phyloP scores from a whole-genome alignment of 2,797 vertebrate species.

The Lagocephalus sceleratus region DNA sequence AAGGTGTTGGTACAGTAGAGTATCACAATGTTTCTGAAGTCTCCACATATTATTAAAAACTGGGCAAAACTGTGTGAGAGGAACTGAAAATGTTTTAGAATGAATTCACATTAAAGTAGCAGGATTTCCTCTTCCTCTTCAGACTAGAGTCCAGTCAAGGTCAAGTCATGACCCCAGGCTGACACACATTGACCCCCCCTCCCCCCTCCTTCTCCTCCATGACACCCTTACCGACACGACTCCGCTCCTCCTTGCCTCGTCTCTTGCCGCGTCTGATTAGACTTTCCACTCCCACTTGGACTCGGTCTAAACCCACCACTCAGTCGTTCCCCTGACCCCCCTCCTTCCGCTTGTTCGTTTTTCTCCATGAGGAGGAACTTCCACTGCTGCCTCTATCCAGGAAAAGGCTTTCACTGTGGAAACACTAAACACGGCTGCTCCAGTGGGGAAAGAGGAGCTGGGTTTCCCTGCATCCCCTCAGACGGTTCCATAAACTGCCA shows the following conservation, averaged over 20 bases:
- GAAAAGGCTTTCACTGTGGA: conserved; percentile 73
- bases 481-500: background rate
- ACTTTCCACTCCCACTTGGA: conserved; percentile 38
- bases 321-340: conserved; percentile 59
- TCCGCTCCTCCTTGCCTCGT: conserved; percentile 24
- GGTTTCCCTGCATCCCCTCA: conserved; percentile 9
- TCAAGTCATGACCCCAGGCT: conserved; percentile 40
- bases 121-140: conserved; percentile 8
- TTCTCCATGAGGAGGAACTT: conserved; percentile 68
- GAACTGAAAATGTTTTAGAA: too few relatives aligned
- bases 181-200: conserved; percentile 22
- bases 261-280: conserved; percentile 15
- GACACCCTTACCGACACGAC: background rate
- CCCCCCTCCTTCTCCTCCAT: conserved; percentile 4
- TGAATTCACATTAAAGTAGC: too few relatives aligned
- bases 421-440: conserved; percentile 49
- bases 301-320: conserved; percentile 56
- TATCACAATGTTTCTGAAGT: background rate
- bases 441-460: conserved; percentile 18
- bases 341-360: conserved; percentile 46
- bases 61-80: too few relatives aligned
- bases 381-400: conserved; percentile 64
- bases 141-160: conserved; percentile 36
- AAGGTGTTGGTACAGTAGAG: too few relatives aligned
- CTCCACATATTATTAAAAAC: background rate